Evolutionary conservation across 2,113 vertebrate genomes (phyloP).

Genomic region (Chinchilla lanigera): DNA sequence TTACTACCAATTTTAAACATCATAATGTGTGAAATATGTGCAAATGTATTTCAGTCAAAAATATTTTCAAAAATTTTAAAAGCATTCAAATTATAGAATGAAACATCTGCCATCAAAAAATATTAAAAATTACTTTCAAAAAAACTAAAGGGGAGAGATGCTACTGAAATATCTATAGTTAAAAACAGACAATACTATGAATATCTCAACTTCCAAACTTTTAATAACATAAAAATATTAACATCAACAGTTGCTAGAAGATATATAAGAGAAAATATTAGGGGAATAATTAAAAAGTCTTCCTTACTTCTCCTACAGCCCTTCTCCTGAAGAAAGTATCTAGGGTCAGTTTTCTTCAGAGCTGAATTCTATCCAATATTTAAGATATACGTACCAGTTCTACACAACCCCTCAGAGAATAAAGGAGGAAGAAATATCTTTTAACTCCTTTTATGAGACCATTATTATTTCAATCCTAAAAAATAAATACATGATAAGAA

Average conservation of each 20-base stretch:
- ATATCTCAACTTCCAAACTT: background rate
- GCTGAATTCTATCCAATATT: background rate
- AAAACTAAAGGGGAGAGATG: background rate
- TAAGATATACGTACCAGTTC: background rate
- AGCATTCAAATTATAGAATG: background rate
- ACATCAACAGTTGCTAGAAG: background rate
- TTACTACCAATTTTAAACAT: background rate
- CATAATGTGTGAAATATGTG: background rate
- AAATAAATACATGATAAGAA: background rate
- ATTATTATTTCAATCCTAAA: background rate
- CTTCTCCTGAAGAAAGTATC: background rate
- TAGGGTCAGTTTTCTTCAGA: background rate
- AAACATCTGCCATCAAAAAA: background rate
- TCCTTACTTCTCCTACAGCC: background rate
- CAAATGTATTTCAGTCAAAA: background rate
- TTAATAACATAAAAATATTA: background rate
- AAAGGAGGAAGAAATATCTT: background rate
- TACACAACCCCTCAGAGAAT: background rate
- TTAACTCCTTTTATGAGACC: background rate
- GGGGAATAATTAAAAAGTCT: background rate
- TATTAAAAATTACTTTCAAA: background rate
- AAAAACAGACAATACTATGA: background rate
- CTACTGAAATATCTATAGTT: background rate
- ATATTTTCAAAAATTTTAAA: background rate
- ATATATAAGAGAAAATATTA: background rate